phyloP scores from a whole-genome alignment of 2,797 vertebrate species.

The Pantherophis vulpinus region DNA sequence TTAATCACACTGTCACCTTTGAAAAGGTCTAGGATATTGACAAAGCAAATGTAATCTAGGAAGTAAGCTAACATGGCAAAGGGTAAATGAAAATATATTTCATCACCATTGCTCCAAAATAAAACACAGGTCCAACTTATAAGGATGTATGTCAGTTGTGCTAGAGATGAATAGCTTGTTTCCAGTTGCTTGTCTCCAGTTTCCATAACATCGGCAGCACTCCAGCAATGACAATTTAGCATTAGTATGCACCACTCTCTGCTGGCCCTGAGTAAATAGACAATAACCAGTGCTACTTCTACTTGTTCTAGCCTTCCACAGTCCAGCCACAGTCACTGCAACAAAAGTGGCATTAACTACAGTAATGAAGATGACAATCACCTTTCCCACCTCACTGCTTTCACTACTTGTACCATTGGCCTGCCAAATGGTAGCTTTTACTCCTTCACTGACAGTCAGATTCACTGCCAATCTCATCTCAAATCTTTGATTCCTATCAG shows the following conservation, averaged over 20 bases:
- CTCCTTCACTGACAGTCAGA: neutral
- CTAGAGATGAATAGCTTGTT: neutral
- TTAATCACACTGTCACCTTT: neutral
- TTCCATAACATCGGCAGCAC: neutral
- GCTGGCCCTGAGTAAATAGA: neutral
- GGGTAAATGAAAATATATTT: neutral
- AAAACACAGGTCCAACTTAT: neutral
- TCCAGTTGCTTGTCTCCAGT: neutral
- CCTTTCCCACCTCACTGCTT: neutral
- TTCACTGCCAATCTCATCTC: neutral
- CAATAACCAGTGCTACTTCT: neutral
- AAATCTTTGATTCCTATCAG: neutral
- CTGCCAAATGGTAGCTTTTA: neutral
- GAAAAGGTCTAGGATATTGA: neutral
- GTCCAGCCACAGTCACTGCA: neutral
- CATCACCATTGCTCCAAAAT: neutral
- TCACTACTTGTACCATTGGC: neutral
- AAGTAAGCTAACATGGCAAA: neutral
- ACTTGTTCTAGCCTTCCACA: neutral
- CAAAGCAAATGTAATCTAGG: neutral
- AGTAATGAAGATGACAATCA: neutral
- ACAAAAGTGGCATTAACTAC: neutral
- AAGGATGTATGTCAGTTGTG: neutral
- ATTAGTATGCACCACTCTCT: neutral
- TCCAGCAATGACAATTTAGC: neutral